These are phyloP conservation scores for Himalopsyche japonica DNA, from an alignment of 2,888 invertebrate genomes.

Conservation along the genomic window DNA sequence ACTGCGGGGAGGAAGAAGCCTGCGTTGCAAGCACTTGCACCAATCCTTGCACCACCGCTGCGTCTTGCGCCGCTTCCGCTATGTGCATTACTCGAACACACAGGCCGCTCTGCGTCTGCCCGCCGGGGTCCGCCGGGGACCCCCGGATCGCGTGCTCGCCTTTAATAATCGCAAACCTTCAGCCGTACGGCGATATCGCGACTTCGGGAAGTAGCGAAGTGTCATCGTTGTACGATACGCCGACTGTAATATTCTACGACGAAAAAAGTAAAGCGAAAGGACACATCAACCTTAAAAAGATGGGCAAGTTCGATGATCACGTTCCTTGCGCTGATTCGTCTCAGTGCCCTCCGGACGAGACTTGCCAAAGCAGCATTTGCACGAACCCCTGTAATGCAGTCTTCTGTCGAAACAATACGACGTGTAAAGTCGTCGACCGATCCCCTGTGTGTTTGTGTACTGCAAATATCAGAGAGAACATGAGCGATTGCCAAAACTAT, in stretches of 20 bases:
- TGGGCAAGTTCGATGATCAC: slow-evolving; percentile 35
- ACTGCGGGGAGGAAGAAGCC: slow-evolving; percentile 83
- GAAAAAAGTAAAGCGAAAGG: slow-evolving; percentile 7
- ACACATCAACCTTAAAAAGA: slow-evolving; percentile 34
- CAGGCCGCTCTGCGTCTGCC: slow-evolving; percentile 24
- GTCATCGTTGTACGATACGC: background rate
- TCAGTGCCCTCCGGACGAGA: slow-evolving; percentile 52
- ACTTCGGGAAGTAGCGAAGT: slow-evolving; percentile 2
- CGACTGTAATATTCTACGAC: slow-evolving; percentile 13
- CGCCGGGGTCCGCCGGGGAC: background rate
- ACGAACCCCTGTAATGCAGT: slow-evolving; percentile 58
- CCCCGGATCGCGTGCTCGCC: slow-evolving; percentile 8
- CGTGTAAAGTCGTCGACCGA: slow-evolving; percentile 59
- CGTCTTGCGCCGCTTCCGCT: slow-evolving; percentile 48
- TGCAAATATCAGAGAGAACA: slow-evolving; percentile 42
- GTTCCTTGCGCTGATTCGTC: slow-evolving; percentile 24
- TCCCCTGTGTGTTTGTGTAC: slow-evolving; percentile 62
- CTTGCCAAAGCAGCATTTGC: slow-evolving; percentile 57
- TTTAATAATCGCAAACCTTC: background rate
- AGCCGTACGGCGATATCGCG: background rate
- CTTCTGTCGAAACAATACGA: slow-evolving; percentile 50
- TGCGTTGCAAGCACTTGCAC: slow-evolving; percentile 83
- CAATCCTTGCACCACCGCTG: slow-evolving; percentile 75
- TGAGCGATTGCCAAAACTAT: slow-evolving; percentile 37
- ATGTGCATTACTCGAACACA: slow-evolving; percentile 50